Conservation (phyloP, 2,888 invertebrate genomes). For the Cryptops parisi region DNA sequence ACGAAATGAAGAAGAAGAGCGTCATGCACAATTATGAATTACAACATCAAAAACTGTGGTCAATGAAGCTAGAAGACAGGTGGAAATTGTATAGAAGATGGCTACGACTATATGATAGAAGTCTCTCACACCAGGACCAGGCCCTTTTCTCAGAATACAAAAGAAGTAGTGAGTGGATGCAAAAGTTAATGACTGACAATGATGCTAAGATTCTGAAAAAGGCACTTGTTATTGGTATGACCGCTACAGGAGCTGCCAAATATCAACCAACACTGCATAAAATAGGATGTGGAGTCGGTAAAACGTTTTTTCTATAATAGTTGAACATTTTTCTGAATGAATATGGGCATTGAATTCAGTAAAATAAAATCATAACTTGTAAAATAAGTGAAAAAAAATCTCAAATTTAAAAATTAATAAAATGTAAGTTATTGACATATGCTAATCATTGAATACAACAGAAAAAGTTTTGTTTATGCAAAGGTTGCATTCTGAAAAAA, state of each 20-base stretch:
- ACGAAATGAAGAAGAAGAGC: neutral
- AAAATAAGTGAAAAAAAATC: no score
- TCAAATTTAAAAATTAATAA: no score
- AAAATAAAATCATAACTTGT: no score
- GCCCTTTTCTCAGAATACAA: neutral
- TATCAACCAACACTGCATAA: neutral
- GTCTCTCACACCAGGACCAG: neutral
- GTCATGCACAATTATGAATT: neutral
- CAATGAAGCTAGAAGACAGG: neutral
- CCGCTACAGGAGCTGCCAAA: neutral
- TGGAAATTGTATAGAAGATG: neutral
- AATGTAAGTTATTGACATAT: no score
- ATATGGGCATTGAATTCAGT: no score
- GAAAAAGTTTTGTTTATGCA: no score
- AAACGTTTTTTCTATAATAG: no score
- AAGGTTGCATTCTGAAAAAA: no score
- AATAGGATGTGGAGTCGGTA: neutral
- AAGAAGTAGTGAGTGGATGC: neutral
- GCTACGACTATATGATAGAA: neutral
- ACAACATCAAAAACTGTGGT: neutral
- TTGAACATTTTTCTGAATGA: no score
- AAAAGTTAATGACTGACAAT: neutral
- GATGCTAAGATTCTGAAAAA: neutral
- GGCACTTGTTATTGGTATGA: neutral
- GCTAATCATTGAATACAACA: no score